Base-by-base conservation (phyloP, 2,888 invertebrate species). In the Anthophora plumipes region DNA sequence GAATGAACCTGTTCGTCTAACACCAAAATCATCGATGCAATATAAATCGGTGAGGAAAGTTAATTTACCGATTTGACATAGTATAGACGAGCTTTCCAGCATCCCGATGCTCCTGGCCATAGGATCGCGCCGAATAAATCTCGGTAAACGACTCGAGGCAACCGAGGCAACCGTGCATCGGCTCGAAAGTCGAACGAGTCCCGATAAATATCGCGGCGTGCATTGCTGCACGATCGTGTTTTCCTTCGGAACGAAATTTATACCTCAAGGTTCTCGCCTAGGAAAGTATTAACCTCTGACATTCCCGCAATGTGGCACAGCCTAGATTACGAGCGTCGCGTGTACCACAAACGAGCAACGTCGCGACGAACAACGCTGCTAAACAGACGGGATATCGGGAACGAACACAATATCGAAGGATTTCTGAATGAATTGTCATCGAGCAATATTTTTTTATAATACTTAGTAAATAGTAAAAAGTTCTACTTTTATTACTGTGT, bases 231-330 rank as follows among this genome's bases (percentile, higher is more conserved):
- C 73, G 70, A 46, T 59, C 70, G 17, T 79, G 75, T 71, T 77
- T 63, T 68, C 67, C 70, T 37, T 54, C 66, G 67, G 48, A 55
- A 52, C 31, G 59, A 74, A 71, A 83, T 73, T 82, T 83, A 83
- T 77, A 54, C 66, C 54, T 60, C 71, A 74, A 82, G 82, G 69
- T 68, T 76, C 43, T 17, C 67, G 59, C 39, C 25, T 25, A 67
- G 43, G 70, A 82, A 82, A 71, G 78, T 79, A 77, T 70, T 68
- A 68, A 82, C 77, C 82, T 68, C 14, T 82, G 77, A 73, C 77
- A 82, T 77, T 82, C 70, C 7, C 54, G 41, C 48, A 17, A 72
- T 69, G 76, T 73, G 64, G 82, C 76, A 66, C 76, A 82, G 76
- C 57, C 70, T 69, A 46, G 81, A 64, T 73, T 67, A 46, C 43